A percentile compares a stretch with the other conserved stretches of the same genome.
Evolutionary conservation across 1,140 invertebrate genomes (phyloP).

Genomic region (Fragariocoptes setiger): DNA sequence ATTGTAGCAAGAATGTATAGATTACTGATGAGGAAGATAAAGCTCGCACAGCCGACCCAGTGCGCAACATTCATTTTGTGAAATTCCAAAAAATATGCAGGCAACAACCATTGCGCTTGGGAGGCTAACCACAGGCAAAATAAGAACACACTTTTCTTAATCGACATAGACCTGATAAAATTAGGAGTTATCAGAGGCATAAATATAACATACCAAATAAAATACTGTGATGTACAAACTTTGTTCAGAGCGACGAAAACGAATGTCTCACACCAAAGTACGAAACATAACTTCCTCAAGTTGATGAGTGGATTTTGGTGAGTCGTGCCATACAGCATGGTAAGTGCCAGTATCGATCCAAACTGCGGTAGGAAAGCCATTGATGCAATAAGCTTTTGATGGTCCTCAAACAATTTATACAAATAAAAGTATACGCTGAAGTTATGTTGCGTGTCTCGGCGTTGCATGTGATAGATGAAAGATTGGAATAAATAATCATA

Average conservation of each 20-base stretch:
- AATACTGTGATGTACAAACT: constrained; percentile 89
- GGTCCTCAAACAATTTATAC: constrained; percentile 10
- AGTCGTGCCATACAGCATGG: neutral
- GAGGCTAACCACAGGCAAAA: constrained; percentile 33
- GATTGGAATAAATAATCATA: constrained; percentile 64
- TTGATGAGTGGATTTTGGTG: neutral
- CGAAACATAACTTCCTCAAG: constrained; percentile 24
- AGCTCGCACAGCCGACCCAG: constrained; percentile 19
- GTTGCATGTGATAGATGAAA: constrained; percentile 60
- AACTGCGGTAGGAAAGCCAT: constrained; percentile 39
- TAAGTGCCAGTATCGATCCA: constrained; percentile 22
- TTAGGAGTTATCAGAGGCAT: constrained; percentile 17
- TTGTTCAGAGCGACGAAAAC: constrained; percentile 77
- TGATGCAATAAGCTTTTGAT: constrained; percentile 22
- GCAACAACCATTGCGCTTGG: constrained; percentile 56
- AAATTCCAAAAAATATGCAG: constrained; percentile 71
- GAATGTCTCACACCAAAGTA: constrained; percentile 48
- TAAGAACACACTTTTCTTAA: constrained; percentile 15
- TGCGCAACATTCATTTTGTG: constrained; percentile 40
- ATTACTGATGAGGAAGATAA: constrained; percentile 20
- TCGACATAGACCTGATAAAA: constrained; percentile 14
- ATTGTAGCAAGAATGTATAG: constrained; percentile 9
- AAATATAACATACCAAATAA: constrained; percentile 64
- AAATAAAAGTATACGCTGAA: constrained; percentile 88
- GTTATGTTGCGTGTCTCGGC: constrained; percentile 76